Percentiles rank a stretch among this genome's conserved stretches.
Evolutionary conservation across 37 sponge, comb jelly and placozoan genomes (phyloP).

Genomic region (Dysidea cf. avara): DNA sequence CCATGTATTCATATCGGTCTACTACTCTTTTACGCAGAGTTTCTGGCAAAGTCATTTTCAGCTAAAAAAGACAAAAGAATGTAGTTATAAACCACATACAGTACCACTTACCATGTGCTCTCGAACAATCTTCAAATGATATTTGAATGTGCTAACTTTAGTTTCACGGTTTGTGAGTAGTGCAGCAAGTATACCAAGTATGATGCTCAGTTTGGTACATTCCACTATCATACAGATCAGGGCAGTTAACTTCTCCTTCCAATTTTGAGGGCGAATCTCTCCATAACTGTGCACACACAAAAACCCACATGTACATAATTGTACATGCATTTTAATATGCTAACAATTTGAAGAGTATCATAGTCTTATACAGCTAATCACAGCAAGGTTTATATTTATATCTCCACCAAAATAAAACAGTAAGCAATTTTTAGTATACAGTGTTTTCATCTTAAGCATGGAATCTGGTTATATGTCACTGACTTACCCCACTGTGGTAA

Average conservation of each 20-base stretch:
- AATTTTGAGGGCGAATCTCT: conserved; percentile 54
- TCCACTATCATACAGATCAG: conserved; percentile 59
- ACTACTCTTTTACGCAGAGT: conserved; percentile 44
- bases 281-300: conserved; percentile 58
- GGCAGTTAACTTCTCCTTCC: conserved; percentile 67
- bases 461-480: not conserved
- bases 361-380: too few relatives aligned
- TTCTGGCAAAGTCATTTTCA: conserved; percentile 25
- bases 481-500: conserved; percentile 62
- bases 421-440: too few relatives aligned
- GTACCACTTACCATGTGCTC: conserved; percentile 31
- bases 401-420: too few relatives aligned
- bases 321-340: too few relatives aligned
- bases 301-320: too few relatives aligned
- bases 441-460: not conserved
- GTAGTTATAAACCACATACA: not conserved
- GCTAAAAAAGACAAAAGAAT: not conserved
- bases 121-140: conserved; percentile 47
- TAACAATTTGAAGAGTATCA: too few relatives aligned
- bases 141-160: conserved; percentile 44
- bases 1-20: conserved; percentile 64
- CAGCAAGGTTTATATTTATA: too few relatives aligned
- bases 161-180: conserved; percentile 62
- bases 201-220: conserved; percentile 58
- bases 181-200: conserved; percentile 72